Evolutionary conservation across 2,797 vertebrate species (phyloP).

Genomic region (Brachyalestes nurse): DNA sequence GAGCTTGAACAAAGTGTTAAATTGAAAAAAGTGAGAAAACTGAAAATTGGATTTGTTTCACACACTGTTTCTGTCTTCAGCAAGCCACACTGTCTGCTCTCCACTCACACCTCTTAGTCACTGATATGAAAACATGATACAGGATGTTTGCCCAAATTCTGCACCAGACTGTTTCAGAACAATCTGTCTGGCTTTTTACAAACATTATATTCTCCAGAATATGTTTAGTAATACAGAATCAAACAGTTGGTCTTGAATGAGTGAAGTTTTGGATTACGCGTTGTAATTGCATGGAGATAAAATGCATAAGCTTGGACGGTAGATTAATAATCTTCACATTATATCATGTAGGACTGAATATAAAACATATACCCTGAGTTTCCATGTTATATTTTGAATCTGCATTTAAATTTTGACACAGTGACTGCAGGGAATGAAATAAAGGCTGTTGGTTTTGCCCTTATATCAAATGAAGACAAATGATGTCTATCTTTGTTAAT

Average conservation of each 20-base stretch:
- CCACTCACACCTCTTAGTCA: background rate
- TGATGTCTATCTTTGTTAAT: too few relatives aligned
- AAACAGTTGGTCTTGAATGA: background rate
- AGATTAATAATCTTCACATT: background rate
- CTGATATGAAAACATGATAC: background rate
- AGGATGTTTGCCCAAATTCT: slow-evolving; percentile 22
- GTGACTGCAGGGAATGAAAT: background rate
- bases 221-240: background rate
- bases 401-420: background rate
- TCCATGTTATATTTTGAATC: background rate
- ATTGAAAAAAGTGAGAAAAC: background rate
- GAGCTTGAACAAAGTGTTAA: slow-evolving; percentile 1
- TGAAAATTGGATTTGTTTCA: background rate
- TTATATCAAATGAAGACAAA: background rate
- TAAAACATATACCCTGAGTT: background rate
- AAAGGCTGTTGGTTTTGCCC: background rate
- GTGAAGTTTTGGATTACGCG: background rate
- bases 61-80: background rate
- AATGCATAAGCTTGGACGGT: background rate
- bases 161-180: background rate
- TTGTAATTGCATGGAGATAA: slow-evolving; percentile 7
- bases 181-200: background rate
- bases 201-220: background rate
- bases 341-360: background rate
- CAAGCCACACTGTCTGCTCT: background rate